phyloP scores from a whole-genome alignment of 2,797 vertebrate species.

The Poeciliopsis presidionis region DNA sequence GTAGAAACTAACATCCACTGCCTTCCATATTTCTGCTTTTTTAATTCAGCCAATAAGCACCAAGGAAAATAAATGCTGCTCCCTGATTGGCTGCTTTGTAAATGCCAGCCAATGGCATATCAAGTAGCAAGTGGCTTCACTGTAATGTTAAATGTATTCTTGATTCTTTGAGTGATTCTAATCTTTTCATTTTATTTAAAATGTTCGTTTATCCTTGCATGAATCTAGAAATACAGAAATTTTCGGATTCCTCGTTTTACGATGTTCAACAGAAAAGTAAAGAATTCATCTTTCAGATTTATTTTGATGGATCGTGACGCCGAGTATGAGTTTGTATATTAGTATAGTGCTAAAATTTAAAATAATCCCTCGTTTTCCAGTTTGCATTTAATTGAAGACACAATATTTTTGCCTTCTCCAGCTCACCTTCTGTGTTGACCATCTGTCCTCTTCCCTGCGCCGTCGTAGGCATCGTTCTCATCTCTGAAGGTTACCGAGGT shows the following conservation, averaged over 20 bases:
- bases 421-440: neutral
- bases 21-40: neutral
- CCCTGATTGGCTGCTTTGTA: neutral
- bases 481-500: neutral
- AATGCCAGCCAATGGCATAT: neutral
- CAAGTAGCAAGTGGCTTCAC: neutral
- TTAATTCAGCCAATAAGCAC: neutral
- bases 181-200: neutral
- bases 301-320: neutral
- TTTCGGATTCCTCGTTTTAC: neutral
- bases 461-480: neutral
- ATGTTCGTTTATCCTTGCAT: neutral
- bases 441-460: conserved; percentile 2
- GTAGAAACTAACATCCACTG: neutral
- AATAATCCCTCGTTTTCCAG: neutral
- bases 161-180: neutral
- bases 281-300: neutral
- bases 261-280: neutral
- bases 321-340: neutral
- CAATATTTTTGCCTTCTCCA: neutral
- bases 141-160: neutral
- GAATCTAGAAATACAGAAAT: neutral
- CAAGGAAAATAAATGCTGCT: neutral
- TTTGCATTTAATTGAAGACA: neutral
- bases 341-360: neutral